Conservation (phyloP, 2,113 vertebrate species). For the Gobio gobio region DNA sequence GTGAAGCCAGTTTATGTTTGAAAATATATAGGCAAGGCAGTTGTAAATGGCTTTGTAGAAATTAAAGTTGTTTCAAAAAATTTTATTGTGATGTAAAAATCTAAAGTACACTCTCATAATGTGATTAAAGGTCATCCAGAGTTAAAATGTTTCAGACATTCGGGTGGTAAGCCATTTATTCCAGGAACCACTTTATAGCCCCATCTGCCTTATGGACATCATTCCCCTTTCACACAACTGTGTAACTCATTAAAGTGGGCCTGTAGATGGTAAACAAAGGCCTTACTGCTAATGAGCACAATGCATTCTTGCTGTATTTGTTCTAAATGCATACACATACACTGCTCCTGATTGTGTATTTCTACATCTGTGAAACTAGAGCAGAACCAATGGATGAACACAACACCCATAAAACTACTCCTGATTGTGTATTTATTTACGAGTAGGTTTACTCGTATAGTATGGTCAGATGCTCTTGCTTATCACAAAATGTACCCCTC, state of each 20-base stretch:
- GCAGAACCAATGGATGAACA: background rate
- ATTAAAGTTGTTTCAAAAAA: background rate
- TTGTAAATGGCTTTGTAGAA: background rate
- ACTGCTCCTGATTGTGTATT: background rate
- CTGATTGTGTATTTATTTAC: no score
- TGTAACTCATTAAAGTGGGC: slow-evolving; percentile 59
- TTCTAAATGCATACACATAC: slow-evolving; percentile 13
- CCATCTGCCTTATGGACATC: slow-evolving; percentile 17
- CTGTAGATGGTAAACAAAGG: slow-evolving; percentile 41
- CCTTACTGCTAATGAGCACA: slow-evolving; percentile 18
- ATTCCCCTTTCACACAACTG: slow-evolving; percentile 48
- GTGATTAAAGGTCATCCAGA: background rate
- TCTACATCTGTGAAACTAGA: background rate
- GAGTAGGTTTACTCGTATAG: background rate
- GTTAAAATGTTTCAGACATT: slow-evolving; percentile 21
- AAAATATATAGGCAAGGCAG: background rate
- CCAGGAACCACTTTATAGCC: slow-evolving; percentile 5
- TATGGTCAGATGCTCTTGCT: background rate
- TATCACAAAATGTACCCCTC: background rate
- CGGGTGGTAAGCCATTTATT: slow-evolving; percentile 27
- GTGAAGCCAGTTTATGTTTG: background rate
- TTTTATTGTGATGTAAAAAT: background rate
- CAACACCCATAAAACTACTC: background rate
- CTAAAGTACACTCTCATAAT: background rate
- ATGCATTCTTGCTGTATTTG: slow-evolving; percentile 39